These are phyloP conservation scores for Trachemys scripta DNA, from an alignment of 2,113 vertebrate genomes.

Conservation along the genomic window DNA sequence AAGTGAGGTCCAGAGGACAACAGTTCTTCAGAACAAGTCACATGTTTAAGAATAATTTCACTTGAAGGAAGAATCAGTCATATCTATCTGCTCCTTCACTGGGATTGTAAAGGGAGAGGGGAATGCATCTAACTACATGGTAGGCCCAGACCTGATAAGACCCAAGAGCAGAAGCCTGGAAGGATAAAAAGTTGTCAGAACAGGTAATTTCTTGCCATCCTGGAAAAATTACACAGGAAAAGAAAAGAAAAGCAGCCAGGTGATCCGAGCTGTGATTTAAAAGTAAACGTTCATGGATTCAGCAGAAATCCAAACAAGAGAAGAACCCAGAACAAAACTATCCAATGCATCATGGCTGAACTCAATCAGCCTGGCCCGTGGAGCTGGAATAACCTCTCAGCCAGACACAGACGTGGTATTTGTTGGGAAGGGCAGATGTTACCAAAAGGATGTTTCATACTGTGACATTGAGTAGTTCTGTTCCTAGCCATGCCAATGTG, in stretches of 20 bases:
- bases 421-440: neutral
- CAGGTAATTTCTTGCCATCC: too few relatives aligned
- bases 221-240: neutral
- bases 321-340: neutral
- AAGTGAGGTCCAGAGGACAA: accelerated
- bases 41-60: neutral
- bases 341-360: neutral
- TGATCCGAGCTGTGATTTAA: neutral
- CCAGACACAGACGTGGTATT: neutral
- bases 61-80: accelerated
- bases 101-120: accelerated
- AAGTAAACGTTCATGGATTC: neutral
- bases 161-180: neutral
- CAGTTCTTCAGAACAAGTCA: neutral
- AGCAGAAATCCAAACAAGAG: too few relatives aligned
- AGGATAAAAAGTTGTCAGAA: neutral
- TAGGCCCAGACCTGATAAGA: neutral
- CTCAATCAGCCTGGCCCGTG: neutral
- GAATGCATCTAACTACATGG: neutral
- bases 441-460: neutral
- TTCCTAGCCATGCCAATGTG: neutral
- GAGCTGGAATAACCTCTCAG: neutral
- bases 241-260: neutral
- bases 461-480: accelerated
- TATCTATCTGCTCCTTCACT: accelerated